Evolutionary conservation across 2,888 invertebrate genomes (phyloP).

Genomic region (Eledona agricola): DNA sequence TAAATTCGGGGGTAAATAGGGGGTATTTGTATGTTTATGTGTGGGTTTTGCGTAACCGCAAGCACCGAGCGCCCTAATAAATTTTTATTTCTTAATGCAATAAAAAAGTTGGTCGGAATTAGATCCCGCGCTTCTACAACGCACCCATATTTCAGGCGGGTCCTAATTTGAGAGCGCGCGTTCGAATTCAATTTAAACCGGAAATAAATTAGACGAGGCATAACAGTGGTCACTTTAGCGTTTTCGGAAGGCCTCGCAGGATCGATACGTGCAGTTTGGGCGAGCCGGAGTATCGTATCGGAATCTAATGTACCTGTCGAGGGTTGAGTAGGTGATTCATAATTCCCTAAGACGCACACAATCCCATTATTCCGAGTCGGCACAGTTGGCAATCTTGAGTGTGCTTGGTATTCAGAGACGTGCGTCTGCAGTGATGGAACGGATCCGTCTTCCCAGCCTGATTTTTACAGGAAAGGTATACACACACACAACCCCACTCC

Average conservation of each 20-base stretch:
- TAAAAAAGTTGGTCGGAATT: conserved; percentile 4
- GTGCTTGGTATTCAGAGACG: conserved; percentile 26
- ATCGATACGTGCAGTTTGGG: too few relatives aligned
- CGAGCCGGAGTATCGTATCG: too few relatives aligned
- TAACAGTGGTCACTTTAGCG: conserved; percentile 51
- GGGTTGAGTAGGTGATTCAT: conserved; percentile 30
- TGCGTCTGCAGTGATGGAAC: conserved; percentile 24
- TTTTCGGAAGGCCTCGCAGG: conserved; percentile 43
- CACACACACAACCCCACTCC: too few relatives aligned
- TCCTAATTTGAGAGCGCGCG: too few relatives aligned
- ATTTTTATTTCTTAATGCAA: conserved; percentile 28
- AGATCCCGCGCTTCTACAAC: neutral
- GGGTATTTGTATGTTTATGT: conserved; percentile 28
- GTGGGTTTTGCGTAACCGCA: conserved; percentile 17
- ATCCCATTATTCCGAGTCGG: conserved; percentile 26
- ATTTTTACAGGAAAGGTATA: conserved; percentile 20
- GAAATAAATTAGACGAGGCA: conserved; percentile 51
- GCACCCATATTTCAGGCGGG: conserved; percentile 10
- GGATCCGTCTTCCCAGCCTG: conserved; percentile 17
- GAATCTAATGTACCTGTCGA: conserved; percentile 35
- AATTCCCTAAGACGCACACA: conserved; percentile 30
- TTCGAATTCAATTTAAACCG: conserved; percentile 51
- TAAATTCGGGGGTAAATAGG: conserved; percentile 20
- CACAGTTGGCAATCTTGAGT: conserved; percentile 27
- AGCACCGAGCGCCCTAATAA: conserved; percentile 9